These are phyloP conservation scores for Odontothrips loti DNA, from an alignment of 2,888 invertebrate genomes.

Conservation along the genomic window DNA sequence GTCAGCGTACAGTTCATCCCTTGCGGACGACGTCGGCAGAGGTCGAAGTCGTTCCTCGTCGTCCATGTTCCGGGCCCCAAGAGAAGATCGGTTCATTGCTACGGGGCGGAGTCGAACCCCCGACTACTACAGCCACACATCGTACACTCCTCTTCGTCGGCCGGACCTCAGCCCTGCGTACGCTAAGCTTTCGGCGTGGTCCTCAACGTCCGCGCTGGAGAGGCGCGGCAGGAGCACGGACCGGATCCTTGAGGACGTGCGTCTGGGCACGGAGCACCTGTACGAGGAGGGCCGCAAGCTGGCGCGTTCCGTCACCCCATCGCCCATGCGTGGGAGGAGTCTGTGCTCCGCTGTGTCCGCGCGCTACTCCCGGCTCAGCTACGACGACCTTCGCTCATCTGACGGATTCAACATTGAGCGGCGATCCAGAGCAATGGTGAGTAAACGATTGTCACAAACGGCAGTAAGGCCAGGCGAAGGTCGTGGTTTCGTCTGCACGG, in stretches of 20 bases:
- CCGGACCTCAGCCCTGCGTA: background rate
- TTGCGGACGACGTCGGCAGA: background rate
- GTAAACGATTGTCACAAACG: too few species aligned
- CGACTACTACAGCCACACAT: background rate
- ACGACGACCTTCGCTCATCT: background rate
- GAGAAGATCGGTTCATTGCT: background rate
- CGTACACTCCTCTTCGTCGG: background rate
- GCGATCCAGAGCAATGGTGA: background rate
- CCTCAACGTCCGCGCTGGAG: background rate
- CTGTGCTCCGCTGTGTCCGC: background rate
- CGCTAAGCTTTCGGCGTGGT: background rate
- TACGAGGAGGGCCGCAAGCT: background rate
- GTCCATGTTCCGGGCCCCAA: background rate
- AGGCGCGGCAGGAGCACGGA: constrained; percentile 1
- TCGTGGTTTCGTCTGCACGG: too few species aligned
- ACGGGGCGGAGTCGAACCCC: background rate
- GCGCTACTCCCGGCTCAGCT: constrained; percentile 27
- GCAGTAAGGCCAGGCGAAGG: too few species aligned
- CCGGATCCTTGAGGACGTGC: background rate
- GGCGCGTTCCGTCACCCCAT: background rate
- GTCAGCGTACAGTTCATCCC: background rate
- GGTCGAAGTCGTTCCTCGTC: background rate
- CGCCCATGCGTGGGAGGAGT: constrained; percentile 14
- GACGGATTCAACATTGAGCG: background rate
- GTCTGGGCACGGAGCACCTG: background rate